Evolutionary conservation across 2,797 vertebrate species (phyloP).

Genomic region (Pyrrhura leucotis): DNA sequence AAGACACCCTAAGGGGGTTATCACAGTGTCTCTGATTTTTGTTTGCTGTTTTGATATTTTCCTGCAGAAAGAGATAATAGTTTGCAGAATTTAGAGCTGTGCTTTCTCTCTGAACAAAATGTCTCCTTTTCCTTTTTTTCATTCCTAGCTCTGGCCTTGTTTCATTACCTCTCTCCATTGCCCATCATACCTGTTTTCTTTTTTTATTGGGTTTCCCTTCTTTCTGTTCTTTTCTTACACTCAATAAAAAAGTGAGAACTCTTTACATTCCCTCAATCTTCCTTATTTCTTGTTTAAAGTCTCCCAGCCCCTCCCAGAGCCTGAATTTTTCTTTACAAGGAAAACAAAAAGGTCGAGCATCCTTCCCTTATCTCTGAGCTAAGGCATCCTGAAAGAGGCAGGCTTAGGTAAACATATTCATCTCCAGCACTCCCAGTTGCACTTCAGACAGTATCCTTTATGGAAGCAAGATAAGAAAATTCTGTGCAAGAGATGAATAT

Average conservation of each 20-base stretch:
- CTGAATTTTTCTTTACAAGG: neutral
- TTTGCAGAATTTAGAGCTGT: neutral
- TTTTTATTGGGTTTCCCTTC: neutral
- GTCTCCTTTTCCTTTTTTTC: neutral
- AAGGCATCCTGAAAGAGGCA: conserved; percentile 9
- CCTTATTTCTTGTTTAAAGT: neutral
- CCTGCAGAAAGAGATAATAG: neutral
- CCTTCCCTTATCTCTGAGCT: neutral
- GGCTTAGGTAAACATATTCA: conserved; percentile 16
- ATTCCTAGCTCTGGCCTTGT: neutral
- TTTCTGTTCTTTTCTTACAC: neutral
- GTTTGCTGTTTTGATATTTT: neutral
- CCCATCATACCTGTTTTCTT: neutral
- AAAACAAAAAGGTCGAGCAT: neutral
- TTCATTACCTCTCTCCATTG: neutral
- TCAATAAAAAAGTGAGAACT: neutral
- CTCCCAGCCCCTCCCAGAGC: neutral
- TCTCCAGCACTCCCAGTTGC: neutral
- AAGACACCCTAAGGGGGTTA: neutral
- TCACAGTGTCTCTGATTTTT: neutral
- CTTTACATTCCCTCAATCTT: neutral
- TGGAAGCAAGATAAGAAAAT: neutral
- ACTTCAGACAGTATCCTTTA: neutral
- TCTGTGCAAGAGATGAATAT: neutral
- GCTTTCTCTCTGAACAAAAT: neutral